Percentiles rank a stretch among this genome's conserved stretches.
These are phyloP conservation scores for Balanococcus diminutus DNA, from an alignment of 2,888 invertebrate species.

Conservation along the genomic window DNA sequence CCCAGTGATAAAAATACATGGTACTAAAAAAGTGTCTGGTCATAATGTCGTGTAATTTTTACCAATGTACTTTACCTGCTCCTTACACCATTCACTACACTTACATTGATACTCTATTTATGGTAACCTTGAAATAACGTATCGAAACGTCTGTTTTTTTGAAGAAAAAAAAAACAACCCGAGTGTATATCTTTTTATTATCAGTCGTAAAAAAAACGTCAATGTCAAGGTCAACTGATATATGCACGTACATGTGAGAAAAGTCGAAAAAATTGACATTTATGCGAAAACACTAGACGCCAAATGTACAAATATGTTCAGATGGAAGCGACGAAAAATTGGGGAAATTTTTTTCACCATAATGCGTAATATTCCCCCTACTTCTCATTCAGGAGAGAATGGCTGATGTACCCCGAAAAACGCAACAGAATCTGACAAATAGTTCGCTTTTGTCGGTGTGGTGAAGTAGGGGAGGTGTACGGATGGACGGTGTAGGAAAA, in stretches of 20 bases:
- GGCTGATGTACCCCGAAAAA: no score
- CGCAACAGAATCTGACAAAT: no score
- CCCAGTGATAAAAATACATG: neutral
- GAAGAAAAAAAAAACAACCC: neutral
- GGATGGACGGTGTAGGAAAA: neutral
- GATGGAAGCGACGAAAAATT: neutral
- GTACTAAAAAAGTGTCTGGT: neutral
- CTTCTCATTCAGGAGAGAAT: neutral
- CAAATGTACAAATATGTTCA: neutral
- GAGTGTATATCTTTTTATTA: neutral
- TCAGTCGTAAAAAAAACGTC: neutral
- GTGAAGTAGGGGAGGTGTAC: neutral
- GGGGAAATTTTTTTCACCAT: neutral
- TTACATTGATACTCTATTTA: neutral
- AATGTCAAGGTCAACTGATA: constrained; percentile 4
- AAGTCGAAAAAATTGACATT: neutral
- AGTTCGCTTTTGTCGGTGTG: no score
- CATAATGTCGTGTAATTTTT: neutral
- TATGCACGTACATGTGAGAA: neutral
- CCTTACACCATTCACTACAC: no score
- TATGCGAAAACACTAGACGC: neutral
- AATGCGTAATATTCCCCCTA: neutral
- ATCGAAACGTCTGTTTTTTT: neutral
- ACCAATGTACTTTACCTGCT: neutral
- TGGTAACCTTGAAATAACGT: neutral